A percentile compares a stretch with the other conserved stretches of the same genome.
These are phyloP conservation scores for Barnardius zonarius DNA, from an alignment of 2,113 vertebrate genomes.

Conservation along the genomic window DNA sequence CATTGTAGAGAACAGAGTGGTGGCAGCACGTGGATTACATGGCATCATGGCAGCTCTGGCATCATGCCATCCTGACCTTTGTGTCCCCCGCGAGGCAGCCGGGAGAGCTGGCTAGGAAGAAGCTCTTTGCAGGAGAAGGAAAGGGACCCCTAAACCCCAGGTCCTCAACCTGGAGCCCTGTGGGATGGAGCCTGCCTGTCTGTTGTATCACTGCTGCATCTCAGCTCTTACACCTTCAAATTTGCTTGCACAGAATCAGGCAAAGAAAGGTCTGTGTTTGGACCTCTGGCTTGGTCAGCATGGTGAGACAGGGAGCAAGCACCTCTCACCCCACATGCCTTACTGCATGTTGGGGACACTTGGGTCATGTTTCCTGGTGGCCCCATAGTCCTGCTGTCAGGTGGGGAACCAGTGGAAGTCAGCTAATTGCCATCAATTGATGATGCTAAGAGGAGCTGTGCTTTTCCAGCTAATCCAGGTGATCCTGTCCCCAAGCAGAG, in stretches of 20 bases:
- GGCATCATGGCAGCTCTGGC: slow-evolving; percentile 33
- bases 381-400: not conserved
- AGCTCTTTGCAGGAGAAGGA: not conserved
- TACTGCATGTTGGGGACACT: not conserved
- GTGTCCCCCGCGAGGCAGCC: not conserved
- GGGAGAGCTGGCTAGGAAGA: not conserved
- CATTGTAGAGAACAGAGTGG: slow-evolving; percentile 14
- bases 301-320: not conserved
- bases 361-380: not conserved
- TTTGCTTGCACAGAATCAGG: not conserved
- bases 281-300: not conserved
- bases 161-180: not conserved
- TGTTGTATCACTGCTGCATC: not conserved
- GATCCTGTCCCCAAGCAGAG: not conserved
- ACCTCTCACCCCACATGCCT: no score
- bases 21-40: not conserved
- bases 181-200: not conserved
- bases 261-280: not conserved
- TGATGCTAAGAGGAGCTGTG: not conserved
- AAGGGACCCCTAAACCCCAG: not conserved
- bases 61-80: not conserved
- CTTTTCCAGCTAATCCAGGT: not conserved
- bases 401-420: not conserved
- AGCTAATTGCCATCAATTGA: not conserved
- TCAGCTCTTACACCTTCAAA: not conserved